Percentiles rank a stretch among this genome's conserved stretches.
Evolutionary conservation across 2,797 vertebrate species (phyloP).

Genomic region (Hybognathus amarus): DNA sequence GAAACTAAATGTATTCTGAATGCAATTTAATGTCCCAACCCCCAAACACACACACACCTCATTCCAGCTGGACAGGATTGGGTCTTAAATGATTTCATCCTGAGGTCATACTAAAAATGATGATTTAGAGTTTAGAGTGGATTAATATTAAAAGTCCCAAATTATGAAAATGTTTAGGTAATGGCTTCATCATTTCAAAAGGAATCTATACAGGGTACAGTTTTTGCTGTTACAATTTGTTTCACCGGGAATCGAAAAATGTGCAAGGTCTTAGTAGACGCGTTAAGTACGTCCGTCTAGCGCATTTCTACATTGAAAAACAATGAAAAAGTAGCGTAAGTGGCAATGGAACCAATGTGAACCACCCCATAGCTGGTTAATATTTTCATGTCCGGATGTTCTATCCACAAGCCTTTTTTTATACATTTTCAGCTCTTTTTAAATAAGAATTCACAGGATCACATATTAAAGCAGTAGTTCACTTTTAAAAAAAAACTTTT

Average conservation of each 20-base stretch:
- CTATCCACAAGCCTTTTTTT: background rate
- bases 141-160: conserved; percentile 5
- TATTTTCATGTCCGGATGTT: background rate
- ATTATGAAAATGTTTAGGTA: conserved; percentile 6
- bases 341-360: background rate
- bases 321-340: background rate
- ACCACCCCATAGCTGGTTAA: background rate
- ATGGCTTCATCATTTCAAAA: conserved; percentile 1
- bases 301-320: background rate
- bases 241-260: no score
- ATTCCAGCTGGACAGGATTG: background rate
- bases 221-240: background rate
- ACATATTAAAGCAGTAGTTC: background rate
- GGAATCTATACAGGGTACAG: background rate
- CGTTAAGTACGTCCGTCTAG: no score
- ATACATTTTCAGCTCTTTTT: background rate
- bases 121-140: conserved; percentile 23
- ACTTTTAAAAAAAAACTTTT: no score
- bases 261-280: no score
- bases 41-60: background rate
- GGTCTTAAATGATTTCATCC: conserved; percentile 17
- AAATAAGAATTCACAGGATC: background rate
- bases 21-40: background rate
- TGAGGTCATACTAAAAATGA: background rate
- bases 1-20: background rate